Conservation (phyloP, 1,140 invertebrate species). For the Sitophilus oryzae region DNA sequence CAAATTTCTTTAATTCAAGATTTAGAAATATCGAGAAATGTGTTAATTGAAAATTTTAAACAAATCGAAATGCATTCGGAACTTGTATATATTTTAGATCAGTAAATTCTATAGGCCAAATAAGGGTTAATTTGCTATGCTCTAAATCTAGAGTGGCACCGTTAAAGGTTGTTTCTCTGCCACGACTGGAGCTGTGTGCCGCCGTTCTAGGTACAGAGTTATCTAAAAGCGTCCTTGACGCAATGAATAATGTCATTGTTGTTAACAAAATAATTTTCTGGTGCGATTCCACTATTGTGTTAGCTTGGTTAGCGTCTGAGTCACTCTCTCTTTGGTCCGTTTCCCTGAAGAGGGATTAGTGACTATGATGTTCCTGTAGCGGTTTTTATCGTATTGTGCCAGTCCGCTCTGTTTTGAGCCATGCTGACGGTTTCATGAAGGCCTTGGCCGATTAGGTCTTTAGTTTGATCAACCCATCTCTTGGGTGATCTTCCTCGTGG, state of each 20-base stretch:
- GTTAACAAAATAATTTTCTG: too few relatives aligned
- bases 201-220: constrained; percentile 36
- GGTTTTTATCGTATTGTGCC: too few relatives aligned
- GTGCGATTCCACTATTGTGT: constrained; percentile 25
- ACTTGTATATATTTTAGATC: constrained; percentile 5
- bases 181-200: constrained; percentile 14
- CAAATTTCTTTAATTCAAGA: constrained; percentile 2
- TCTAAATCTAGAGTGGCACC: constrained; percentile 16
- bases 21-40: background rate
- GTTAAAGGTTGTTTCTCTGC: constrained; percentile 9
- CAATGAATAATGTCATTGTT: too few relatives aligned
- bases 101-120: background rate
- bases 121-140: constrained; percentile 1
- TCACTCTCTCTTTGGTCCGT: too few relatives aligned
- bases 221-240: constrained; percentile 15
- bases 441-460: too few relatives aligned
- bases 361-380: too few relatives aligned
- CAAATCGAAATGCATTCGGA: constrained; percentile 27
- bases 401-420: too few relatives aligned
- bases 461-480: too few relatives aligned
- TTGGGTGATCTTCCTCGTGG: too few relatives aligned
- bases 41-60: constrained; percentile 31
- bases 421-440: too few relatives aligned
- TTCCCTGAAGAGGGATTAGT: too few relatives aligned
- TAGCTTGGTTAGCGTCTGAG: constrained; percentile 28